Evolutionary conservation across 2,797 vertebrate species (phyloP), one percentile per base, ranked within the genome.

Genomic region (Leuciscus waleckii): DNA sequence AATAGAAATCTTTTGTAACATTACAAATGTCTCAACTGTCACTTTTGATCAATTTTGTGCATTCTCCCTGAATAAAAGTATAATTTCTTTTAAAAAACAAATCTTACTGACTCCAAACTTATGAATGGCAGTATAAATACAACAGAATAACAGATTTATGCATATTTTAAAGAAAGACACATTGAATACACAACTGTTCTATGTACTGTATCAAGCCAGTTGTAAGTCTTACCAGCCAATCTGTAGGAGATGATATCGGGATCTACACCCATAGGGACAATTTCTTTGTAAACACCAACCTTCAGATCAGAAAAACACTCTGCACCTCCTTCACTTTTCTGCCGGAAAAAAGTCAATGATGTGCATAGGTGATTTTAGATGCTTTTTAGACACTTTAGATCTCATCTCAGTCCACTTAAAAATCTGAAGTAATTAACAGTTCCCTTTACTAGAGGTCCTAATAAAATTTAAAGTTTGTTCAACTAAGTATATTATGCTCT

Each of bases 261-360:
- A 92, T 97, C 95, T 89, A 99, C 94, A 82, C 98, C 98, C 97
- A 99, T 96, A 35, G 98, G 98, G 86, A 99, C 98, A 0, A 99
- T 98, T 93, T 99, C 98, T 92, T 96, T 95, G 91, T 96, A 98
- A 68, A 98, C 95, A 1, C 97, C 97, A 49, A 99, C 95, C 90
- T 94, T 96, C 85, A 99, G 93, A 54, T 97, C 96, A 83, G 95
- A 93, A 89, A 99, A 99, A 93, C 98, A 99, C 83, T 95, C 91
- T 63, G 96, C 94, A 75, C 97, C 96, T 19, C 98, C 98, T 78
- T 94, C 92, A 91, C 98, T 99, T 79, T 90, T 96, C 98, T 99
- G 90, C 87, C 88, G 87, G 91, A 13, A 63, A 77, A 90, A 77
- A 90, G 41, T 88, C 63, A 87, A 29, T 58, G 5, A 82, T 58